Evolutionary conservation across 2,797 vertebrate species (phyloP), one percentile per base, ranked within the genome.

Genomic region (Pyrocephalus nanus): DNA sequence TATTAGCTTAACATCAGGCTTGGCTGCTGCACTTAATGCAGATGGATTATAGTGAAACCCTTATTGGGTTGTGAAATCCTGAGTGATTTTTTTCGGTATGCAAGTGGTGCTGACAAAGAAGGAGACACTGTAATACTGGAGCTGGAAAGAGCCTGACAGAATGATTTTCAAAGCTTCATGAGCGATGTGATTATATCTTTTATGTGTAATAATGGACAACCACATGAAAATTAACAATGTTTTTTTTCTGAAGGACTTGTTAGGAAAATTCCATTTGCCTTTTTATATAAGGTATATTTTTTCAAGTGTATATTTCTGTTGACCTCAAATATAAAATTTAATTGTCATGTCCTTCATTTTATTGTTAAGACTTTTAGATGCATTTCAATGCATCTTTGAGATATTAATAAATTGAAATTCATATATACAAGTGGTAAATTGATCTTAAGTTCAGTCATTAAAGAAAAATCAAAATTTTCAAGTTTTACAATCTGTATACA

Each of bases 241-340:
- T 92, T 86, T 77, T 77, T 42, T 84, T 74, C 36, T 57, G 25
- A 93, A 88, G 38, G 34, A 83, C 43, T 36, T 11, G 3, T 83
- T 77, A 90, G 53, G 73, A 95, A 95, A 94, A 95, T 90, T 94
- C 38, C 61, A 74, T 89, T 96, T 95, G 65, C 69, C 50, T 93
- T 91, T 80, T 17, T 10, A 26, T 43, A 19, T 57, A 42, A 60
- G 11, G 3, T 71, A 23, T 82, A 70, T 87, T 89, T 20, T 76
- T 82, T 85, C 47, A 91, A 62, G 34, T 48, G 11, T 69, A 23
- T 75, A 47, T 55, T 90, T 96, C 47, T 91, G 60, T 83, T 95
- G 65, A 91, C 57, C 53, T 86, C 85, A 95, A 92, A 91, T 88
- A 94, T 74, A 64, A 83, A 85, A 76, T 7, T 67, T 54, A 40